Percentiles rank a stretch among this genome's conserved stretches.
phyloP scores from a whole-genome alignment of 2,797 vertebrate genomes.

The Oceanodroma leucorhoa region DNA sequence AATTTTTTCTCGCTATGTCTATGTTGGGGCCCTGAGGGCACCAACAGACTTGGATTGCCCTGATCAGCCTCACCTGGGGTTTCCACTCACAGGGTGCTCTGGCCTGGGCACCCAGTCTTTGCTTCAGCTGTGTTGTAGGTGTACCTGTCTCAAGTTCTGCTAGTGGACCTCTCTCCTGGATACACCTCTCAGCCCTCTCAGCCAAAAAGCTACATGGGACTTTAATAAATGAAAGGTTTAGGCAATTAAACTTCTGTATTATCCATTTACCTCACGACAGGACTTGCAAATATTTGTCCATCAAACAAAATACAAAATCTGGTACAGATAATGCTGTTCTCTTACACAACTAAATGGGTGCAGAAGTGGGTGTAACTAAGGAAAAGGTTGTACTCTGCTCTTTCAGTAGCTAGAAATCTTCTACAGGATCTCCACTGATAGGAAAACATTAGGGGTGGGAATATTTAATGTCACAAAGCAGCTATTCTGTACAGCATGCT shows the following conservation, averaged over 20 bases:
- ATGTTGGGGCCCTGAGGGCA: not conserved
- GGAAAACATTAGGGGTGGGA: slow-evolving; percentile 30
- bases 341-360: slow-evolving; percentile 42
- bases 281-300: slow-evolving; percentile 51
- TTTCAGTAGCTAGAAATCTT: slow-evolving; percentile 28
- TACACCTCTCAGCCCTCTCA: not conserved
- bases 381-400: slow-evolving; percentile 27
- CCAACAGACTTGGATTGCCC: not conserved
- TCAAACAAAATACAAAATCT: slow-evolving; percentile 48
- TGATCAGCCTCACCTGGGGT: not conserved
- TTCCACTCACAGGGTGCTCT: not conserved
- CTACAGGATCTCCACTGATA: slow-evolving; percentile 11
- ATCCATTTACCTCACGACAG: slow-evolving; percentile 13
- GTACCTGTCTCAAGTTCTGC: not conserved
- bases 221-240: slow-evolving; percentile 9
- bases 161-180: not conserved
- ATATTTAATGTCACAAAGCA: slow-evolving; percentile 25
- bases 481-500: not conserved
- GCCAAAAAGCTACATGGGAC: not conserved
- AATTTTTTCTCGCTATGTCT: not conserved
- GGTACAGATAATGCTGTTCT: slow-evolving; percentile 44
- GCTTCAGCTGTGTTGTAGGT: not conserved
- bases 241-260: not conserved
- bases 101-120: not conserved
- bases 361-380: slow-evolving; percentile 37